Base-by-base conservation (phyloP, 2,888 invertebrate genomes). In the Heliconius cydno region DNA sequence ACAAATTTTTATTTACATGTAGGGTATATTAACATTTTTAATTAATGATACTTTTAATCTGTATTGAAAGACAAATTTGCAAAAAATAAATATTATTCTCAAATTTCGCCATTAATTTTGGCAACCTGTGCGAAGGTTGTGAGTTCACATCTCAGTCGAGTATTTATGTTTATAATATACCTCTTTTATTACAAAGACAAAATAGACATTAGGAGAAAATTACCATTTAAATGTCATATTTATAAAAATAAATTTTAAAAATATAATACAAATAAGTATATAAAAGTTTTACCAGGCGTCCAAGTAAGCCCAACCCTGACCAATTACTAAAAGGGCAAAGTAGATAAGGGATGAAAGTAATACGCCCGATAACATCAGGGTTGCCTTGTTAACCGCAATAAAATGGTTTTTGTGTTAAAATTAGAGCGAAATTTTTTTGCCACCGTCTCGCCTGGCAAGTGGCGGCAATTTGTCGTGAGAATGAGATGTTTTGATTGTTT, bases 311-410 rank as follows among this genome's bases (percentile, higher is more conserved):
- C 60, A 86, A 81, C 83, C 3, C 82, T 38, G 77, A 80, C 88
- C 90, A 92, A 93, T 93, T 92, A 93, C 92, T 80, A 81, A 79
- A 83, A 90, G 89, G 90, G 87, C 86, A 90, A 89, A 91, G 80
- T 86, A 86, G 90, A 92, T 92, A 92, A 91, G 92, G 92, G 92
- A 91, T 93, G 94, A 94, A 94, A 94, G 93, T 94, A 94, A 94
- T 94, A 93, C 90, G 86, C 78, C 82, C 86, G 94, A 94, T 94
- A 94, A 87, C 89, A 93, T 94, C 94, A 85, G 90, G 91, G 90
- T 87, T 89, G 88, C 84, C 92, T 92, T 90, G 93, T 94, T 94
- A 92, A 90, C 84, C 87, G 90, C 90, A 93, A 94, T 94, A 93
- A 94, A 94, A 90, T 85, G 82, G 86, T 92, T 93, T 94, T 92